phyloP scores from a whole-genome alignment of 2,797 vertebrate genomes.

The Anguilla marmorata region DNA sequence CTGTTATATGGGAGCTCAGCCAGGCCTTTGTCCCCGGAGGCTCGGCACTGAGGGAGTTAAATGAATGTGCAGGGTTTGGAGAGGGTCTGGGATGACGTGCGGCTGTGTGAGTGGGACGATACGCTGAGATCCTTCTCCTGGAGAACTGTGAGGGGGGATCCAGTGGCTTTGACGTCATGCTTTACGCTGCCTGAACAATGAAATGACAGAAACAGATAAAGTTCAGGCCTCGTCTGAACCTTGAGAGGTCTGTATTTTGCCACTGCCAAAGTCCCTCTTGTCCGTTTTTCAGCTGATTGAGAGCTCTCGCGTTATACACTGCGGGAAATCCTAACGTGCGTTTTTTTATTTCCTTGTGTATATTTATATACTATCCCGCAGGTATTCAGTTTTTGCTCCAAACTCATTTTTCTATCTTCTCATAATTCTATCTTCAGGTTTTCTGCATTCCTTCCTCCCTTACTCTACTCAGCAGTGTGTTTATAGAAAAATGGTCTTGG shows the following conservation, averaged over 20 bases:
- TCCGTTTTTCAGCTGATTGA: not conserved
- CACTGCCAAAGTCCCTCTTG: not conserved
- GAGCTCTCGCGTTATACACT: not conserved
- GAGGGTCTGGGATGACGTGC: not conserved
- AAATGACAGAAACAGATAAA: not conserved
- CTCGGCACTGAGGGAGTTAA: not conserved
- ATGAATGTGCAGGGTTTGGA: not conserved
- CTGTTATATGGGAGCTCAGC: not conserved
- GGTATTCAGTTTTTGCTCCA: not conserved
- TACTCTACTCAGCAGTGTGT: not conserved
- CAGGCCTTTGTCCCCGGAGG: not conserved
- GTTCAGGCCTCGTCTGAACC: not conserved
- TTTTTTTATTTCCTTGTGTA: not conserved
- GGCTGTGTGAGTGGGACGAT: conserved; percentile 3
- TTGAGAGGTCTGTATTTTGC: conserved; percentile 15
- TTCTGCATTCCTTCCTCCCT: not conserved
- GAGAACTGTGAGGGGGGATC: not conserved
- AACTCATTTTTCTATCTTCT: not conserved
- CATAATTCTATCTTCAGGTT: not conserved
- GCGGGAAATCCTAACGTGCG: not conserved
- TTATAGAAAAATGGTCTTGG: not conserved
- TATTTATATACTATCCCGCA: not conserved
- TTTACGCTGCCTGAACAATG: not conserved
- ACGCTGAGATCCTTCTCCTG: not conserved
- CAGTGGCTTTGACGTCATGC: conserved; percentile 20